These are phyloP conservation scores for Halcyon chelicuti DNA, from an alignment of 2,797 vertebrate species.

Conservation along the genomic window DNA sequence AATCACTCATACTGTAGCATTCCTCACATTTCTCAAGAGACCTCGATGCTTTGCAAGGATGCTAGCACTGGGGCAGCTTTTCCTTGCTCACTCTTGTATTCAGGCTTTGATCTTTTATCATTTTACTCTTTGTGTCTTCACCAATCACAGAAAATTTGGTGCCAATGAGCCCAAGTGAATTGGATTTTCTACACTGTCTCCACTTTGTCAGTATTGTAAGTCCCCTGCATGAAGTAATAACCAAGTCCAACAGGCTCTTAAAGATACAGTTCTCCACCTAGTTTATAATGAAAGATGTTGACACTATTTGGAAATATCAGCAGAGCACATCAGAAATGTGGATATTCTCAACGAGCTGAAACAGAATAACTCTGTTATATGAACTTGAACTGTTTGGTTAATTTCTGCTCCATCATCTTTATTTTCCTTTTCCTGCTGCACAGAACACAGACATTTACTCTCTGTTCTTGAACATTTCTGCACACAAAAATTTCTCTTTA, in stretches of 20 bases:
- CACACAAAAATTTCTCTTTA: neutral
- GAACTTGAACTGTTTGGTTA: neutral
- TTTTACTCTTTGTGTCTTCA: neutral
- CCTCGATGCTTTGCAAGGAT: accelerated
- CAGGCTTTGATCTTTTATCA: neutral
- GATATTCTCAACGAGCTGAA: neutral
- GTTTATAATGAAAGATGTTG: neutral
- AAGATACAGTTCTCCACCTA: neutral
- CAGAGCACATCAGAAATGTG: neutral
- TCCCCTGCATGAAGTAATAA: neutral
- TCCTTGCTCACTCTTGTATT: neutral
- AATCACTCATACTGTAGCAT: neutral
- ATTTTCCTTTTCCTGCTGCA: neutral
- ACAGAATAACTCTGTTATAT: neutral
- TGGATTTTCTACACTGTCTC: neutral
- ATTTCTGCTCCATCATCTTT: neutral
- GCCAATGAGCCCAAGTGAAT: neutral
- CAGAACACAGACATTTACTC: neutral
- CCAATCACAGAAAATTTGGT: neutral
- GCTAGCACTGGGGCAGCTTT: neutral
- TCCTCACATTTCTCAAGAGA: accelerated
- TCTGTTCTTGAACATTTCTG: neutral
- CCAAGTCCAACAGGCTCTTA: neutral
- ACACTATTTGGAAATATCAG: neutral
- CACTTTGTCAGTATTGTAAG: neutral